Evolutionary conservation across 2,113 vertebrate genomes (phyloP), one percentile per base, ranked within the genome.

Genomic region (Micromys minutus): DNA sequence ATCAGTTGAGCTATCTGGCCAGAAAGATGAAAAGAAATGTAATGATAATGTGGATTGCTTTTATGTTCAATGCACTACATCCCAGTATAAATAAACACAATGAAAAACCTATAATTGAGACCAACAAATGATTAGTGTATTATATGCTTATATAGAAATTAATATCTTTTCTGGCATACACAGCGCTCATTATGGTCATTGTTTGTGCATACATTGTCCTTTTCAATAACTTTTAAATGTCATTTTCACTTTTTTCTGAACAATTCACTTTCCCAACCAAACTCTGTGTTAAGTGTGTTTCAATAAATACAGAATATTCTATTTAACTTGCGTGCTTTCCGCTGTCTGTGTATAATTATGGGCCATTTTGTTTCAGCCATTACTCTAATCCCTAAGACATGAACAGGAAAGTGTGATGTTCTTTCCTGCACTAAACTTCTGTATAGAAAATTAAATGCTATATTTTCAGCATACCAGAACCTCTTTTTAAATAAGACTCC

Each of bases 71-170:
- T 87, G 67, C 36, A 45, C 52, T 87, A 11, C 90, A 95, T 95
- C 89, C 57, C 52, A 96, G 89, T 95, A 87, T 71, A 84, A 93
- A 92, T 91, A 96, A 94, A 84, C 90, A 84, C 61, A 91, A 2
- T 21, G 39, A 47, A 83, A n/a, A 87, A 45, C 34, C 63, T 61
- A 55, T 80, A 88, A 85, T 45, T 84, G 57, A 92, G 24, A 90
- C 80, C 34, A 90, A 85, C 19, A 85, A 87, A 91, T 95, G 89
- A 92, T 96, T 93, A 87, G 36, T 85, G 39, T 67, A 26, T 5
- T 86, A 77, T 79, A 79, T 75, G 52, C 1, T 76, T 80, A 94
- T 47, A 74, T 0, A 85, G 22, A 63, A 55, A 61, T 77, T 80
- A 6, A 57, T 13, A 79, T 91, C 80, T 87, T 5, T 63, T 29